Base-by-base conservation (phyloP, 2,888 invertebrate genomes). In the Labia minor region DNA sequence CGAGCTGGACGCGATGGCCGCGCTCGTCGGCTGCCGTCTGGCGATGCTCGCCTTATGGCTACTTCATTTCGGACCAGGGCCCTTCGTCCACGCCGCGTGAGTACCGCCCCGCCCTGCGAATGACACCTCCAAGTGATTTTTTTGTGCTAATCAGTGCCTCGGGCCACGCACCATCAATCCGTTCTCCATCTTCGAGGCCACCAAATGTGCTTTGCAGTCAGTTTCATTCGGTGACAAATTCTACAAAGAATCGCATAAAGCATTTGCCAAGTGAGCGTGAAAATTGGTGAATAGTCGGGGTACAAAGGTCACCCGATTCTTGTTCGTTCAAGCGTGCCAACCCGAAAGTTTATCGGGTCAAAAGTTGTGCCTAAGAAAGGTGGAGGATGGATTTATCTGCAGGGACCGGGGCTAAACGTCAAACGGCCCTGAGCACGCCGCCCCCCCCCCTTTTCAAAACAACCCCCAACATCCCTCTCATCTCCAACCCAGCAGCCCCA, bases 51-150 rank as follows among this genome's bases (percentile, higher is more conserved):
- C 75, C 72, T 76, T 77, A 67, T 74, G 72, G 80, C 81, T 75
- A 80, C 82, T 73, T 79, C 83, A 73, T 77, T 83, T 73, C 83
- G 82, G 73, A 81, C 82, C 75, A 81, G 74, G 76, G 70, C 76
- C 78, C 70, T 77, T 77, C 74, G 78, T 77, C 71, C 75, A 77
- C 68, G 84, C 84, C 77, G 84, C 83, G 85, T 85, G 76, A 85
- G 85, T 85, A 81, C 72, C 70, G 70, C 8, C 8, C n/a, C n/a
- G 20, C 63, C 20, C 63, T 19, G 63, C 63, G 63, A n/a, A 21
- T 21, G 1, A 0, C 63, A 2, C 0, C 3, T 3, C 63, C 6
- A 1, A 3, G 20, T 21, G 63, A 19, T 19, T 1, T 21, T 16
- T 21, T 19, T 21, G 19, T 16, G 33, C 19, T 19, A 21, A 8